Evolutionary conservation across 2,113 vertebrate species (phyloP).

Genomic region (Regulus satrapa): DNA sequence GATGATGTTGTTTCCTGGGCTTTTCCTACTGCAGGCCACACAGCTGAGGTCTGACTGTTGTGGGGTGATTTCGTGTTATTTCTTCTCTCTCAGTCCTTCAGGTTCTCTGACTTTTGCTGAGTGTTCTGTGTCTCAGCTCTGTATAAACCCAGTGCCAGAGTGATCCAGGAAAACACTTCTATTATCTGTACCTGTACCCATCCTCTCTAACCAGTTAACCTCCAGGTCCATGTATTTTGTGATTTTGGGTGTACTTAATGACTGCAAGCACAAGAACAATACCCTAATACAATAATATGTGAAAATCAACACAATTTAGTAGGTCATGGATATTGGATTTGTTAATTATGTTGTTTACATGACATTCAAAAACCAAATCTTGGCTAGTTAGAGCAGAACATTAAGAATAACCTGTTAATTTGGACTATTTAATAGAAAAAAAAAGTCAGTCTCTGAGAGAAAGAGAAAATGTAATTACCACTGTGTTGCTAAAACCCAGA

Average conservation of each 20-base stretch:
- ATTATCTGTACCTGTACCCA: fast-evolving
- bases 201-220: neutral
- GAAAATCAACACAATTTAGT: neutral
- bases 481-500: neutral
- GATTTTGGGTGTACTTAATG: neutral
- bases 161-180: neutral
- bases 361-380: neutral
- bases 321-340: neutral
- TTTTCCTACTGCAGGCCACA: neutral
- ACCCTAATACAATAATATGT: neutral
- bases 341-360: neutral
- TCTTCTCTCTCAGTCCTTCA: neutral
- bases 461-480: neutral
- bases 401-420: neutral
- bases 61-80: neutral
- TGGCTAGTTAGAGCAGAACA: neutral
- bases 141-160: neutral
- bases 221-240: neutral
- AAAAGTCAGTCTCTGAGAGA: neutral
- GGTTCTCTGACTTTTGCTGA: neutral
- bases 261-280: neutral
- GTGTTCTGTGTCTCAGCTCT: neutral
- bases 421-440: neutral
- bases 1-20: neutral
- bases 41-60: neutral